A percentile compares a stretch with the other conserved stretches of the same genome.
Conservation (phyloP, 2,113 vertebrate genomes). For the Ursus arctos region DNA sequence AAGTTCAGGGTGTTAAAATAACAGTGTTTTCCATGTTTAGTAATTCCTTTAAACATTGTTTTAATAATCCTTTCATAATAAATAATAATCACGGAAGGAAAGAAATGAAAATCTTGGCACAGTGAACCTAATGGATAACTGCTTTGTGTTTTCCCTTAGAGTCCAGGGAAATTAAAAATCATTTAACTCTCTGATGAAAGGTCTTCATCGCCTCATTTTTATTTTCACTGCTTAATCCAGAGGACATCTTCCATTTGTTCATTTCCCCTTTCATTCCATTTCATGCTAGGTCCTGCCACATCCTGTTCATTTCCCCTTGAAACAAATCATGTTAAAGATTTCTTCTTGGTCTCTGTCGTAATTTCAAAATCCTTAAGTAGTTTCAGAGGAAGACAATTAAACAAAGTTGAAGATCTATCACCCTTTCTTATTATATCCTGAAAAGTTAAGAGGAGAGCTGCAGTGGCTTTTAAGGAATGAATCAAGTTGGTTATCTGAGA, state of each 20-base stretch:
- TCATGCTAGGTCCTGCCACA: background rate
- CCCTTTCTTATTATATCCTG: background rate
- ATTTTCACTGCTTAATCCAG: background rate
- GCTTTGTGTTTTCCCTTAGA: conserved; percentile 7
- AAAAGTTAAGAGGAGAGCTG: conserved; percentile 41
- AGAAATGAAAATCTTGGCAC: conserved; percentile 53
- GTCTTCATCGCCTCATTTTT: conserved; percentile 22
- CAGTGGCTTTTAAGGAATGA: background rate
- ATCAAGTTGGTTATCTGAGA: background rate
- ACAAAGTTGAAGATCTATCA: background rate
- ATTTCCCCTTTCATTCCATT: background rate
- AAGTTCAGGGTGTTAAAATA: background rate
- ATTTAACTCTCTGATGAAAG: conserved; percentile 45
- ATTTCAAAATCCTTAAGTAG: conserved; percentile 40
- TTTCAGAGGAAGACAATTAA: conserved; percentile 22
- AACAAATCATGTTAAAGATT: conserved; percentile 41
- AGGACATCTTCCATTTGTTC: background rate
- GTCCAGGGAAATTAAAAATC: conserved; percentile 58
- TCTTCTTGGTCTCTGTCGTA: conserved; percentile 8
- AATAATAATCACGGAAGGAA: conserved; percentile 31
- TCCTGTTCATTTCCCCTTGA: background rate
- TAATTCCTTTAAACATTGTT: conserved; percentile 49
- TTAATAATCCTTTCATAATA: conserved; percentile 40
- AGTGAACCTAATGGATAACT: background rate
- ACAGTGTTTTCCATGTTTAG: background rate